Base-by-base conservation (phyloP, 2,888 invertebrate species). In the Spialia ferax region DNA sequence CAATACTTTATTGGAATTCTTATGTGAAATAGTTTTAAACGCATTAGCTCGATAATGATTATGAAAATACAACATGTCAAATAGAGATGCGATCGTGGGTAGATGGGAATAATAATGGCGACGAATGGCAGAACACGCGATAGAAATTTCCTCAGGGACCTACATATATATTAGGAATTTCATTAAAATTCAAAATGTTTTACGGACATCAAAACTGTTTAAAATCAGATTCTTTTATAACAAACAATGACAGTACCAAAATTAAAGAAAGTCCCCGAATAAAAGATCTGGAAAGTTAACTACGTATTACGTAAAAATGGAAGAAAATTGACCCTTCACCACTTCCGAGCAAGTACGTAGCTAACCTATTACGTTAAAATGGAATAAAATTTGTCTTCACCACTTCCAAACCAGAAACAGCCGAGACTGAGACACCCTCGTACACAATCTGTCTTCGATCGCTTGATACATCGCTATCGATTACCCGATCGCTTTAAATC, bases 91-190 rank as follows among this genome's bases (percentile, higher is more conserved):
- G 67, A n/a, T n/a, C n/a, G n/a, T n/a, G n/a, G 63, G 22, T 69
- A 59, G 20, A 64, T 72, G 55, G 73, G 75, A 74, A 79, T 81
- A 63, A 79, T 80, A 79, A 68, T 70, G 71, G 75, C 71, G 74
- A 75, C 72, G 70, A 71, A 70, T 69, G 69, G n/a, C 13, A n/a
- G 26, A 29, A 54, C 18, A 8, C 2, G 35, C 20, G 15, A n/a
- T n/a, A n/a, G n/a, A n/a, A n/a, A n/a, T n/a, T n/a, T n/a, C n/a
- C n/a, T n/a, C n/a, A n/a, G n/a, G n/a, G n/a, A n/a, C n/a, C n/a
- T n/a, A n/a, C n/a, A n/a, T n/a, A n/a, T n/a, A n/a, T n/a, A n/a
- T n/a, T n/a, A n/a, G n/a, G n/a, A n/a, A n/a, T n/a, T n/a, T n/a
- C n/a, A n/a, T n/a, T n/a, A n/a, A n/a, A n/a, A n/a, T n/a, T n/a